Base-by-base conservation (phyloP, 37 sponge, comb jelly and placozoan species). In the Chondrilla cf. caribensis region DNA sequence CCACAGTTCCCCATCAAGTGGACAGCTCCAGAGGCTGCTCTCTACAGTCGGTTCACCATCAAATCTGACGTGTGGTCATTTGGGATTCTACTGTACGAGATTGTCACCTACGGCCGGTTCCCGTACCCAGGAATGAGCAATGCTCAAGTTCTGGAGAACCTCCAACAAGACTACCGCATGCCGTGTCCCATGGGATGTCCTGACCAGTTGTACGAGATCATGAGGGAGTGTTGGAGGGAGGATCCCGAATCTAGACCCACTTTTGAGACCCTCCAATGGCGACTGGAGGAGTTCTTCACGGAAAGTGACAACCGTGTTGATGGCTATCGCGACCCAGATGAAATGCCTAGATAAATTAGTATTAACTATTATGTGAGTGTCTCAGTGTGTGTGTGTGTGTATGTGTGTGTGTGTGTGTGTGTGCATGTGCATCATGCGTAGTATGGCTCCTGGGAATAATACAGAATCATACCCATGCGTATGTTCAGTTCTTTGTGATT, bases 1-100 rank as follows among this genome's bases (percentile, higher is more conserved):
- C 71, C 6, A 1, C 14, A 73, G 86, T 96, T 98, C 86, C 99
- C 99, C 66, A 98, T 98, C 84, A 98, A 98, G 82, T 98, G 99
- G 99, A 98, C 99, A 0, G 99, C 99, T 2, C 99, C 99, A 17
- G 99, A 98, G 68, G 99, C 99, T 44, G 94, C 95, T 39, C 78
- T 94, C 70, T 94, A 97, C 88, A 97, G 85, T 78, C 54, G 91
- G 38, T 98, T 98, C 84, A 90, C 96, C 44, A 92, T 98, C 75
- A 98, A 98, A 75, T 96, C 99, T 24, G 99, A 98, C 73, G 94
- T 98, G 35, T 98, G 99, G 99, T 93, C 95, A 25, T 96, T 94
- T 86, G 99, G 99, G 15, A 89, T 98, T 19, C 92, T 96, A 15
- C 80, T 95, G 51, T 94, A 93, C 18, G 99, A 98, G 83, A 81